A percentile compares a stretch with the other conserved stretches of the same genome.
These are phyloP conservation scores for Dolichoris vasculosae DNA, from an alignment of 1,140 invertebrate genomes.

Conservation along the genomic window DNA sequence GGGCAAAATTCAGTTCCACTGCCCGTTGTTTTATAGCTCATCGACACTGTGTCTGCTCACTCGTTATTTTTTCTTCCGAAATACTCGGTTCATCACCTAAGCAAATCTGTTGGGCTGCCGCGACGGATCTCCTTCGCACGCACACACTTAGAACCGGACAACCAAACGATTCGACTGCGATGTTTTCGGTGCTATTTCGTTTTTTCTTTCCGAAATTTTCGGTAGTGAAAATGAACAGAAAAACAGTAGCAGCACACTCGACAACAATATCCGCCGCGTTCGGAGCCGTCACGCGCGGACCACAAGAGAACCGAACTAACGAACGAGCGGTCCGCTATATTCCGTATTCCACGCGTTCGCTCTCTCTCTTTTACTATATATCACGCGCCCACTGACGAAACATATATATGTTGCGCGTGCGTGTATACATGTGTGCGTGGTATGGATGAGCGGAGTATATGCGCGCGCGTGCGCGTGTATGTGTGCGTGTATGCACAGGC, in stretches of 20 bases:
- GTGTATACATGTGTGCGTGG: neutral
- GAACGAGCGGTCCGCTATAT: slow-evolving; percentile 18
- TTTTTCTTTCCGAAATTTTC: neutral
- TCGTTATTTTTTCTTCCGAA: slow-evolving; percentile 12
- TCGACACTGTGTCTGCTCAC: neutral
- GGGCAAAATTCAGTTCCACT: neutral
- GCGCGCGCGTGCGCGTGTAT: neutral
- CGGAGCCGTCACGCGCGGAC: neutral
- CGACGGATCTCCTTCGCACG: neutral
- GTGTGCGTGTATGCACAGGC: neutral
- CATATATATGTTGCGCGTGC: neutral
- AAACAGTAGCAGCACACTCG: neutral
- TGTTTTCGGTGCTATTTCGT: neutral
- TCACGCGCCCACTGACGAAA: neutral
- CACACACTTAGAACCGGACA: neutral
- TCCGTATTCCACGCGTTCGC: slow-evolving; percentile 24
- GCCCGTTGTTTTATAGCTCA: neutral
- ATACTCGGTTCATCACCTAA: slow-evolving; percentile 17
- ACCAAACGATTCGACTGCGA: neutral
- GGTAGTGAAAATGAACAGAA: neutral
- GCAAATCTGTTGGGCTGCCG: slow-evolving; percentile 1
- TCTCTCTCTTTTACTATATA: slow-evolving; percentile 13
- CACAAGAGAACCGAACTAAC: slow-evolving; percentile 23
- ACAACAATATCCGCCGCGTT: neutral
- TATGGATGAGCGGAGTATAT: neutral